These are phyloP conservation scores for cat (Felis catus) DNA, from an alignment of 2,113 vertebrate species.

Conservation along the genomic window DNA sequence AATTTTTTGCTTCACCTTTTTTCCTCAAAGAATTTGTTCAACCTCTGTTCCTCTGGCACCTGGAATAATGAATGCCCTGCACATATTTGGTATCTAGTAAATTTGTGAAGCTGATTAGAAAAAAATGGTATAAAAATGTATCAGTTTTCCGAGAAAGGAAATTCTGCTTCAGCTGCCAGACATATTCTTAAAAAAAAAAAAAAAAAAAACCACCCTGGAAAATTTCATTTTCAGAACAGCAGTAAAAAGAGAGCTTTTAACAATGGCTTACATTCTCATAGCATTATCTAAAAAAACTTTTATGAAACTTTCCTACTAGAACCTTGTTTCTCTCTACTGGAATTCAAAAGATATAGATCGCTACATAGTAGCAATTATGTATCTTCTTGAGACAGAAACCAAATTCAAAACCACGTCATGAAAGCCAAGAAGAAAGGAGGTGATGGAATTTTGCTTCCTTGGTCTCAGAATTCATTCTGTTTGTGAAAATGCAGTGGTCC, in stretches of 20 bases:
- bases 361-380: neutral
- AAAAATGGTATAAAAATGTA: neutral
- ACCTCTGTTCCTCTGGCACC: neutral
- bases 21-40: neutral
- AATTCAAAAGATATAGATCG: neutral
- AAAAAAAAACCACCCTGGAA: neutral
- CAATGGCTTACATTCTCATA: neutral
- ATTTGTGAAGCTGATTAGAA: conserved; percentile 15
- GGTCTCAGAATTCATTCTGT: neutral
- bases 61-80: neutral
- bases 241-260: conserved; percentile 47
- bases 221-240: neutral
- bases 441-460: neutral
- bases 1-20: neutral
- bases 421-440: neutral
- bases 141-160: neutral
- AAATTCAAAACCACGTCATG: conserved; percentile 28
- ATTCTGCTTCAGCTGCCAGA: neutral
- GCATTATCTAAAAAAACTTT: neutral
- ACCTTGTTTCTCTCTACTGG: neutral
- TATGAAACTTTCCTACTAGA: neutral
- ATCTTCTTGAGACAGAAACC: conserved; percentile 11
- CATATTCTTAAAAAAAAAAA: neutral
- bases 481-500: neutral
- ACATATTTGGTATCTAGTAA: neutral